A percentile compares a stretch with the other conserved stretches of the same genome.
phyloP scores from a whole-genome alignment of 2,888 invertebrate species.

The Ommatoiulus sabulosus region DNA sequence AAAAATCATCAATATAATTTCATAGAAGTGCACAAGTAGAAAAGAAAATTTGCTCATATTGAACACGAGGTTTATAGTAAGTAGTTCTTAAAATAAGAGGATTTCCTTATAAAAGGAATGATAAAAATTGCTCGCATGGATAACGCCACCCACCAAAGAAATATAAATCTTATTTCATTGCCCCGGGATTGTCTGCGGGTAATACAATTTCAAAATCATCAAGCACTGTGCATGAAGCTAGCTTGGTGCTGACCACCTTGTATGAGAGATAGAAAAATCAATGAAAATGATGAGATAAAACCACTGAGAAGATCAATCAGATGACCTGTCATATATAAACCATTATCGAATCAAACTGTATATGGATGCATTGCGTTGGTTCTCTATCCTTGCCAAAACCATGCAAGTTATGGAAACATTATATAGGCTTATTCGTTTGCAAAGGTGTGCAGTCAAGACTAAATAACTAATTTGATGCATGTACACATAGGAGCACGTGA shows the following conservation, averaged over 20 bases:
- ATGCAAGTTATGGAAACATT: neutral
- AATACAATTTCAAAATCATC: neutral
- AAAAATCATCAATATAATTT: neutral
- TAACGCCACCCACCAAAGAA: neutral
- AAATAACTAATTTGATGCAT: no score
- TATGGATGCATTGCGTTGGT: neutral
- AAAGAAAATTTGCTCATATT: neutral
- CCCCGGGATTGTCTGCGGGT: neutral
- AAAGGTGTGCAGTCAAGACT: no score
- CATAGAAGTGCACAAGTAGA: neutral
- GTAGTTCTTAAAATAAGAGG: conserved; percentile 14
- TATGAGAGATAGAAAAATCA: conserved; percentile 8
- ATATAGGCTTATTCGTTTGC: no score
- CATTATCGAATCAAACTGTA: conserved; percentile 6
- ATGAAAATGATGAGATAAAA: conserved; percentile 15
- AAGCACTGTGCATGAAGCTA: neutral
- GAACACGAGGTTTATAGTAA: conserved; percentile 5
- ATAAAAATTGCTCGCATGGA: neutral
- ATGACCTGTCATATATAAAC: conserved; percentile 5
- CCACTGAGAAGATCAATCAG: neutral
- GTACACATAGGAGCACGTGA: no score
- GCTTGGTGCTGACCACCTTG: neutral
- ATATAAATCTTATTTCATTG: conserved; percentile 1
- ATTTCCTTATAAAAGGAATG: neutral
- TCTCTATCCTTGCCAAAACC: neutral